These are phyloP conservation scores for Pristis pectinata DNA, from an alignment of 2,797 vertebrate species.

Conservation along the genomic window DNA sequence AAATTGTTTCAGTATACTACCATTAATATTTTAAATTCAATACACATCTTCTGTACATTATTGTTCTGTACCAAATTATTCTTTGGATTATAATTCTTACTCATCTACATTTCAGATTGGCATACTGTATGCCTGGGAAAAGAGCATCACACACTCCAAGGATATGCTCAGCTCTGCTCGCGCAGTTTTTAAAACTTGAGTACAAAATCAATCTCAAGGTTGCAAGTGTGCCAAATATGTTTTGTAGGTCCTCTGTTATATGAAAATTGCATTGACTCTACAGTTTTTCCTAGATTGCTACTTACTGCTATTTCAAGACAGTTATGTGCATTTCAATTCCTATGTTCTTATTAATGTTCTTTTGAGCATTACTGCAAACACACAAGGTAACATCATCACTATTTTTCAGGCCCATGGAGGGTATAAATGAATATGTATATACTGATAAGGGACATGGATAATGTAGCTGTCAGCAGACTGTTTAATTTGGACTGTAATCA, in stretches of 20 bases:
- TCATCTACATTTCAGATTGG: neutral
- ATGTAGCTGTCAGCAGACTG: conserved; percentile 5
- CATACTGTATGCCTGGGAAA: neutral
- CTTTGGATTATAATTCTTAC: neutral
- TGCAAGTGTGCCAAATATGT: neutral
- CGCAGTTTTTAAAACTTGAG: neutral
- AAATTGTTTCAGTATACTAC: neutral
- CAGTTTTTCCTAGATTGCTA: neutral
- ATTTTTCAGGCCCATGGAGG: neutral
- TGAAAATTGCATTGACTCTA: neutral
- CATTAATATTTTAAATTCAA: neutral
- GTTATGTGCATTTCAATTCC: neutral
- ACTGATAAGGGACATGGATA: neutral
- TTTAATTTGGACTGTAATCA: conserved; percentile 11
- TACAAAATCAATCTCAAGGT: neutral
- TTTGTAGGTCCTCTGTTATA: too few relatives aligned
- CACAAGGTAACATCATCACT: neutral
- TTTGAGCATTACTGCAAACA: neutral
- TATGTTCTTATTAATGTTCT: neutral
- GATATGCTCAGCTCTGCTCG: neutral
- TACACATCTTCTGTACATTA: neutral
- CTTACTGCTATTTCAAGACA: neutral
- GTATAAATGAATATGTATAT: neutral
- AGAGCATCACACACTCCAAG: neutral
- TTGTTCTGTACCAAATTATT: neutral